Percentiles rank a stretch among this genome's conserved stretches.
phyloP scores from a whole-genome alignment of 64 coral and sea anemone genomes.

The Platygyra sinensis region DNA sequence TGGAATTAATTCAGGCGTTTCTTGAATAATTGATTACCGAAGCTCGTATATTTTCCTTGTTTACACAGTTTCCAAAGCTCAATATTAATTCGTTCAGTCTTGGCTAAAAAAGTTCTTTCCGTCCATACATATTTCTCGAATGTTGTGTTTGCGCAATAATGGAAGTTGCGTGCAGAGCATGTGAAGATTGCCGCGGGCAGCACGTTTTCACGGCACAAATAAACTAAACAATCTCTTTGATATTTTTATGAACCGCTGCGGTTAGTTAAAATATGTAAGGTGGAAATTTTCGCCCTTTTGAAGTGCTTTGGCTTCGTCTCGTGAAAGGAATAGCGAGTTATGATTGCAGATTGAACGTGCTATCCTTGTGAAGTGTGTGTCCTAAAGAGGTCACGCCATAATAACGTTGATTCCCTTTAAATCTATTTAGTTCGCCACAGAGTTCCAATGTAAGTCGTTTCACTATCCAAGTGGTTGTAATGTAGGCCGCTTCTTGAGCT shows the following conservation, averaged over 20 bases:
- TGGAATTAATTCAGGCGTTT: slow-evolving; percentile 27
- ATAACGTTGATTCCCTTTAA: too few species aligned
- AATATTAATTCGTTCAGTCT: not conserved
- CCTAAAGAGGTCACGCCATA: too few species aligned
- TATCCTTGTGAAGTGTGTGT: not conserved
- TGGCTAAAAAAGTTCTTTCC: not conserved
- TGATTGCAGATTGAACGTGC: not conserved
- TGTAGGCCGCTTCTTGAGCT: too few species aligned
- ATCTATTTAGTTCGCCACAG: too few species aligned
- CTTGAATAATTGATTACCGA: not conserved
- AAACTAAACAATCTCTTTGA: not conserved
- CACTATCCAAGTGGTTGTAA: too few species aligned
- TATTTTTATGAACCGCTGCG: not conserved
- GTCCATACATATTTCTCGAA: not conserved
- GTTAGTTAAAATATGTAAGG: not conserved
- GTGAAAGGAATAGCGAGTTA: not conserved
- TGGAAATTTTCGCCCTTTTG: not conserved
- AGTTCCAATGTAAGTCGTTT: too few species aligned
- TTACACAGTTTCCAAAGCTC: not conserved
- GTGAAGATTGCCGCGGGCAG: not conserved
- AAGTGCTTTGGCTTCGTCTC: not conserved
- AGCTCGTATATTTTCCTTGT: not conserved
- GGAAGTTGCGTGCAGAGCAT: not conserved
- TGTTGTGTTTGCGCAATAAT: slow-evolving; percentile 4
- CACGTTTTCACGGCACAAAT: not conserved